Conservation (phyloP, 2,797 vertebrate genomes). For the Parotocinclus haroldoi region DNA sequence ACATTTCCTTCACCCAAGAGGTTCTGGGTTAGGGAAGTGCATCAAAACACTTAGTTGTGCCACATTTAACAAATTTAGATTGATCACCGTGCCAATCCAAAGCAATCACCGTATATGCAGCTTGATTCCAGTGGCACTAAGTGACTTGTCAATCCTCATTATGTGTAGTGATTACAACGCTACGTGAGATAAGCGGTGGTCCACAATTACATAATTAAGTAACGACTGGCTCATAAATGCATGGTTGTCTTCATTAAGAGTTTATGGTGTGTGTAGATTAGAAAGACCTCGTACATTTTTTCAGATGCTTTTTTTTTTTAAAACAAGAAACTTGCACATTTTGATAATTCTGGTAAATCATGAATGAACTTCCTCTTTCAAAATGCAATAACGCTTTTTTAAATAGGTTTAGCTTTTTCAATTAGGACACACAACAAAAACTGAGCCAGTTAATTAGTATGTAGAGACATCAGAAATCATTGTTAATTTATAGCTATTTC, state of each 20-base stretch:
- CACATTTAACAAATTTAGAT: slow-evolving; percentile 36
- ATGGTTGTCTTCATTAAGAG: slow-evolving; percentile 35
- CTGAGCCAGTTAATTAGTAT: no score
- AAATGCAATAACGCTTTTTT: no score
- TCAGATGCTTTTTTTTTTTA: not conserved
- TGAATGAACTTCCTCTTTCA: no score
- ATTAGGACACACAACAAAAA: no score
- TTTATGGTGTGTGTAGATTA: slow-evolving; percentile 10
- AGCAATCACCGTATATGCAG: slow-evolving; percentile 31
- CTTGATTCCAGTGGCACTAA: slow-evolving; percentile 38
- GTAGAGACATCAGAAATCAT: no score
- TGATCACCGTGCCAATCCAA: slow-evolving; percentile 22
- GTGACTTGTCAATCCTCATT: slow-evolving; percentile 52
- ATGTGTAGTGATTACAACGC: slow-evolving; percentile 41
- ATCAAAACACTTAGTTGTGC: slow-evolving; percentile 21
- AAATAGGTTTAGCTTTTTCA: no score
- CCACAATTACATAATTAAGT: slow-evolving; percentile 39
- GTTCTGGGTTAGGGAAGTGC: slow-evolving; percentile 1
- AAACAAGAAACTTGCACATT: no score
- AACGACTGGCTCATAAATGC: slow-evolving; percentile 37
- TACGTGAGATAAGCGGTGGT: slow-evolving; percentile 38
- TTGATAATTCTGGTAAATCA: not conserved
- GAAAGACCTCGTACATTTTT: no score
- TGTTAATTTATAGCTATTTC: no score
- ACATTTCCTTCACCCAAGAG: no score